phyloP scores from a whole-genome alignment of 2,797 vertebrate genomes.

The Morelia viridis region DNA sequence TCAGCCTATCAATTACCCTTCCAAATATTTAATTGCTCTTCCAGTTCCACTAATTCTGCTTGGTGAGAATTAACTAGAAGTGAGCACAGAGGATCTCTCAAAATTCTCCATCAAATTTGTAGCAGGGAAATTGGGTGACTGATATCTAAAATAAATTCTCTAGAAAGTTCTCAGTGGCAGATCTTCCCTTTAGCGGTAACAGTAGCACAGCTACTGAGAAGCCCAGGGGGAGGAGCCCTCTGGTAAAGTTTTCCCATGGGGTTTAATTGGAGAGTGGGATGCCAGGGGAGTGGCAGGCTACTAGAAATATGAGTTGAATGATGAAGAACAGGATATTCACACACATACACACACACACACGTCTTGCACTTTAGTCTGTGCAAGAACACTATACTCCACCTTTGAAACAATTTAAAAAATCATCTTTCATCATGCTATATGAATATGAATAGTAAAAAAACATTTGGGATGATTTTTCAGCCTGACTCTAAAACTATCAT shows the following conservation, averaged over 20 bases:
- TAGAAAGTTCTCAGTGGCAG: no score
- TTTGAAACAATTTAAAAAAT: not conserved
- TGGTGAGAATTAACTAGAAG: no score
- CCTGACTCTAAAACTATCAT: not conserved
- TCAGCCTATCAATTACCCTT: not conserved
- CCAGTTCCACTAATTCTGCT: not conserved
- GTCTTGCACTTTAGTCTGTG: not conserved
- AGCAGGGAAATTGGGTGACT: no score
- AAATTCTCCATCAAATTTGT: no score
- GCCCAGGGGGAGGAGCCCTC: not conserved
- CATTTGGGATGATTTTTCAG: not conserved
- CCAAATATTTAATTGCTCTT: not conserved
- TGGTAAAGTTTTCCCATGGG: not conserved
- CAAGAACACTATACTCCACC: not conserved
- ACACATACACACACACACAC: not conserved
- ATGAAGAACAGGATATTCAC: not conserved
- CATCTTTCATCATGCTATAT: not conserved
- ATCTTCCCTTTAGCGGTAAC: not conserved
- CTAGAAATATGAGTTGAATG: not conserved
- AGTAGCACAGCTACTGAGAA: not conserved
- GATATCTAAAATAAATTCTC: no score
- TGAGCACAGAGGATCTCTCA: no score
- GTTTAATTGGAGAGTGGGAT: not conserved
- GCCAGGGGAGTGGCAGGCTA: not conserved
- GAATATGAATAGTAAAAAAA: not conserved